Base-by-base conservation (phyloP, 2,888 invertebrate genomes). In the Hoplodrina ambigua region DNA sequence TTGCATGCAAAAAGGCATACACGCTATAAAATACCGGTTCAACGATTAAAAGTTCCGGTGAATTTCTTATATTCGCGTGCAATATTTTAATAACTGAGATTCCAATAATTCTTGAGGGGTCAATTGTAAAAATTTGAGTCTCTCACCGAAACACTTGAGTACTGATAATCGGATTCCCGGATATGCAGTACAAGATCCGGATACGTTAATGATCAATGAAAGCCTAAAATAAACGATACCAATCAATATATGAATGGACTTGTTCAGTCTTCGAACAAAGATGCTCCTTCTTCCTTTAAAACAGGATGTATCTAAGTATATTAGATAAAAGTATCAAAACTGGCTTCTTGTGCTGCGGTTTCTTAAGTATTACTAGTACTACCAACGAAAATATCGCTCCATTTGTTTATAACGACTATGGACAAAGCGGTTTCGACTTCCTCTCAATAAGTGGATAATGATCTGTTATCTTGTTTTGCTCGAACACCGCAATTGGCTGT, bases 361-460 rank as follows among this genome's bases (percentile, higher is more conserved):
- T 77, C 78, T 69, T 69, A 69, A 75, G 78, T 73, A 78, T 78
- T 55, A 69, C 69, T 64, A 33, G 72, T 71, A 70, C 75, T 77
- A 70, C 71, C 71, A 76, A 64, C 84, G 78, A 85, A 86, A 85
- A 86, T 84, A 81, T 85, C 84, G 84, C 83, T 85, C 85, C 87
- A 88, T 92, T 91, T 87, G 87, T 86, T 89, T 90, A 87, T 90
- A 91, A 92, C 91, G 87, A 91, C 84, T 77, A 76, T 86, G 85
- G 80, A 82, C 82, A 82, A 74, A 88, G 92, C 85, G 93, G 93
- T 93, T 91, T 89, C 78, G 78, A 92, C 94, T 94, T 95, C 95
- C 95, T 93, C 84, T 87, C 93, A 87, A 91, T 94, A 94, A 95
- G 91, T 94, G 94, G 94, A 92, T 94, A 93, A 94, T 94, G 89